Conservation (phyloP, 2,888 invertebrate genomes). For the Himalopsyche anomala region DNA sequence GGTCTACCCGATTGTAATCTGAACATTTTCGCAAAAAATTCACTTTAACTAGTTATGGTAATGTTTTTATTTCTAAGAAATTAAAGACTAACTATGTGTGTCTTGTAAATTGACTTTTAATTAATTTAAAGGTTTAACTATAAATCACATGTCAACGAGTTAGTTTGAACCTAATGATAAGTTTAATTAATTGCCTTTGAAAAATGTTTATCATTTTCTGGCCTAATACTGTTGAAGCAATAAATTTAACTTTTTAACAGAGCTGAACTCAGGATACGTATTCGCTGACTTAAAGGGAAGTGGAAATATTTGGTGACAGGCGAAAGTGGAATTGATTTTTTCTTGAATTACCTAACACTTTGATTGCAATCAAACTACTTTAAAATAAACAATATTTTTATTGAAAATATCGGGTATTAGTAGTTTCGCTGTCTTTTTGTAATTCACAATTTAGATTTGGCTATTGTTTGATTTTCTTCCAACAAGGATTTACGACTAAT, state of each 20-base stretch:
- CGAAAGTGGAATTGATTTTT: too few species aligned
- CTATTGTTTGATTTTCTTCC: too few species aligned
- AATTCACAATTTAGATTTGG: too few species aligned
- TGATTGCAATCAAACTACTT: too few species aligned
- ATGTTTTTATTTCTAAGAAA: background rate
- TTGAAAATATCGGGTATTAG: too few species aligned
- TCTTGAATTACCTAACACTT: too few species aligned
- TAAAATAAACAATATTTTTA: too few species aligned
- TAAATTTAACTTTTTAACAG: conserved; percentile 6
- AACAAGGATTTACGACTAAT: too few species aligned
- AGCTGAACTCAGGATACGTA: background rate
- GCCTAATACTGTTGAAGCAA: background rate
- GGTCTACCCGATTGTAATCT: background rate
- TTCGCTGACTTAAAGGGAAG: too few species aligned
- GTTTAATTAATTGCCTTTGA: background rate
- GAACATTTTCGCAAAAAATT: background rate
- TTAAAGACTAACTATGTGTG: background rate
- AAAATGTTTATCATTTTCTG: background rate
- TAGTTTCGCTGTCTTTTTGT: too few species aligned
- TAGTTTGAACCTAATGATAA: background rate
- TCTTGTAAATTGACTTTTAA: background rate
- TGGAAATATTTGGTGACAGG: too few species aligned
- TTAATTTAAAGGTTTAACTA: background rate
- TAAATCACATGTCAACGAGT: conserved; percentile 6
- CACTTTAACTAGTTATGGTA: background rate